Evolutionary conservation across 2,797 vertebrate genomes (phyloP).

Genomic region (Emys orbicularis): DNA sequence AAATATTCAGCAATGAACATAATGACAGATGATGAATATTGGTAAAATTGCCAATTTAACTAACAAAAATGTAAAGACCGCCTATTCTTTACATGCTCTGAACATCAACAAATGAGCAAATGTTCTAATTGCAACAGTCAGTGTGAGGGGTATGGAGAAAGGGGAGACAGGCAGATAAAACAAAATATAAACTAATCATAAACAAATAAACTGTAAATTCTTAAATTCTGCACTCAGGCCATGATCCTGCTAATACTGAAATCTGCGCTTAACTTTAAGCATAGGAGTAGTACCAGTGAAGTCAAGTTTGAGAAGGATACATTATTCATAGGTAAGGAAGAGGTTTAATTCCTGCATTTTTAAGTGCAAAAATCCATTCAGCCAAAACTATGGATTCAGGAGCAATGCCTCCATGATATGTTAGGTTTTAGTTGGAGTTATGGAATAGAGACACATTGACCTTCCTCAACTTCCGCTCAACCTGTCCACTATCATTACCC

Average conservation of each 20-base stretch:
- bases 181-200: background rate
- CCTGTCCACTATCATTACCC: background rate
- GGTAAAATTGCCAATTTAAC: background rate
- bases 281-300: background rate
- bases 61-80: accelerated
- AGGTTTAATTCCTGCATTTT: background rate
- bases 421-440: background rate
- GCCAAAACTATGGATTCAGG: background rate
- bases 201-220: accelerated
- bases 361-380: accelerated
- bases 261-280: background rate
- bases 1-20: background rate
- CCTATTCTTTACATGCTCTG: background rate
- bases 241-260: background rate
- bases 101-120: background rate
- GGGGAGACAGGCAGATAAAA: background rate
- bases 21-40: background rate
- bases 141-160: background rate
- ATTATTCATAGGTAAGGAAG: accelerated
- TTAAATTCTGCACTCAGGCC: background rate
- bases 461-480: background rate
- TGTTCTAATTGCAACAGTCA: background rate
- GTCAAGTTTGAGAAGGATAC: background rate
- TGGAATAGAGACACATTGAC: background rate
- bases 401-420: background rate